Evolutionary conservation across 2,113 vertebrate genomes (phyloP).

Genomic region (Corvus cornix): DNA sequence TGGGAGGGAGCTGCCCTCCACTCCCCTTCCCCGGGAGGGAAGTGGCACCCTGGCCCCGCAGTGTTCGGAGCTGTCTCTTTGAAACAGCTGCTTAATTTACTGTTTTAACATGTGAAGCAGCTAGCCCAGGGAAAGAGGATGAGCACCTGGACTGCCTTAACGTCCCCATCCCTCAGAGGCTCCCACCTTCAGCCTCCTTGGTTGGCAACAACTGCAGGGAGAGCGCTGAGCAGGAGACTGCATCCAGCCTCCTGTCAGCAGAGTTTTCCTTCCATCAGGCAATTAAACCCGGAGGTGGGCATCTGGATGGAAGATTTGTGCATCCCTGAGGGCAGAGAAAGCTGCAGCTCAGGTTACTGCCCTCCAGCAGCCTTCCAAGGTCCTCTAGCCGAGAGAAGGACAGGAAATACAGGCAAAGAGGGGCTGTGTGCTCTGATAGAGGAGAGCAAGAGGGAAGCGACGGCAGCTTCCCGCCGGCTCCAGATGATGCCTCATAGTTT

Average conservation of each 20-base stretch:
- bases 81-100: neutral
- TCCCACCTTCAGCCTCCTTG: neutral
- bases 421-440: neutral
- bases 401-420: neutral
- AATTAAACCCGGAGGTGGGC: neutral
- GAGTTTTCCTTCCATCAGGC: neutral
- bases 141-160: neutral
- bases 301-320: neutral
- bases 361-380: neutral
- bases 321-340: neutral
- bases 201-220: neutral
- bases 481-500: neutral
- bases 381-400: neutral
- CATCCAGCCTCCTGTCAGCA: neutral
- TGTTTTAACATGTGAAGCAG: neutral
- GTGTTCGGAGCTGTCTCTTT: neutral
- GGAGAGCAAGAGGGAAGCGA: neutral
- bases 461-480: neutral
- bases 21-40: neutral
- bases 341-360: neutral
- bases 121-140: neutral
- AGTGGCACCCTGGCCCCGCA: accelerated
- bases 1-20: neutral
- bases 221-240: accelerated
- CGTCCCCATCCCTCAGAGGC: neutral